Base-by-base conservation (phyloP, 1,140 invertebrate genomes). In the Caenorhabditis inopinata region DNA sequence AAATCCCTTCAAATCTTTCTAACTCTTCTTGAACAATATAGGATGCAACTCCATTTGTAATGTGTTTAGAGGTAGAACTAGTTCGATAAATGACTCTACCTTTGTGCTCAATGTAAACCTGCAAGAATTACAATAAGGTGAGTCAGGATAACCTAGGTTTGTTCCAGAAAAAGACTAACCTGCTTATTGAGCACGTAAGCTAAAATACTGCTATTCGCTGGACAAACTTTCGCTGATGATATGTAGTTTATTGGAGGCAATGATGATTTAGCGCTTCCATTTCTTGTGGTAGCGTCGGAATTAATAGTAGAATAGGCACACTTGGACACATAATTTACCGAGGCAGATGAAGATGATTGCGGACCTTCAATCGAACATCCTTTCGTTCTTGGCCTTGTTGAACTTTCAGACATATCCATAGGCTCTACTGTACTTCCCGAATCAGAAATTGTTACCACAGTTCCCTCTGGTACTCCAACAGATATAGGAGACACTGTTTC, bases 11-110 rank as follows among this genome's bases (percentile, higher is more conserved):
- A 89, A 95, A 98, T 35, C 96, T 92, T 85, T 93, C 94, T 90
- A 98, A 98, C 90, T 98, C 96, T 91, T 99, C 96, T 90, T 98
- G 96, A 89, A 96, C 96, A 0, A 98, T 95, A 90, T 97, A 98
- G 9, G 95, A 96, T 0, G 96, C 95, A 32, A 95, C 93, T 1
- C 96, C 96, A 47, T 83, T 79, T n/a, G 29, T 46, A 12, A 82
- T 21, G 46, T 49, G 32, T 11, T 48, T 42, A 2, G 38, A 46
- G 12, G 45, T 25, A 1, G 42, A 27, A 9, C 11, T 53, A 1
- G 78, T 74, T 1, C 18, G 45, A 35, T 79, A 49, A 1, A 74
- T n/a, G 0, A 74, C 0, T 16, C 29, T 25, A 5, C 45, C 51
- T 12, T 75, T 27, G 14, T n/a, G 32, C 21, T 79, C 62, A 21